phyloP scores from a whole-genome alignment of 1,140 invertebrate genomes.

The Dinoponera quadriceps region DNA sequence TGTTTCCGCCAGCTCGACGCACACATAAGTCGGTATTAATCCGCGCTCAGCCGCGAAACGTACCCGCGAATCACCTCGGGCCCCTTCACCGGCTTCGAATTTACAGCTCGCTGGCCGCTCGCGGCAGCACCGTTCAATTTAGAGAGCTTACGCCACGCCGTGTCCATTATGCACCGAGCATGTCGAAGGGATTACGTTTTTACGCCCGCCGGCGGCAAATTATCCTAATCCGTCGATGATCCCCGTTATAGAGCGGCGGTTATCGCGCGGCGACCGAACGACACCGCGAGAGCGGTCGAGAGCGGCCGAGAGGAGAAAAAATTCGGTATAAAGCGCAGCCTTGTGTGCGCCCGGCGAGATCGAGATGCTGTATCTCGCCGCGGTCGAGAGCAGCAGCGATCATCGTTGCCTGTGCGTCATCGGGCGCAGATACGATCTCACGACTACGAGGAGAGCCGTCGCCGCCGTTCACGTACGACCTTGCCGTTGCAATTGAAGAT shows the following conservation, averaged over 20 bases:
- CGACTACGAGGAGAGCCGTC: conserved; percentile 67
- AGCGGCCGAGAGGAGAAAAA: conserved; percentile 32
- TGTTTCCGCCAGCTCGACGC: not conserved
- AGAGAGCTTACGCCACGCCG: not conserved
- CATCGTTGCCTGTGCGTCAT: conserved; percentile 70
- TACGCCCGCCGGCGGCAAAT: conserved; percentile 1
- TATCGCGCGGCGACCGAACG: not conserved
- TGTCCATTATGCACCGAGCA: not conserved
- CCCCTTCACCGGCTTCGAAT: not conserved
- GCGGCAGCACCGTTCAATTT: not conserved
- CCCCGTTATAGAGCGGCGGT: not conserved
- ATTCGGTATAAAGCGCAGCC: conserved; percentile 52
- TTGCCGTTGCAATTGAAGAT: conserved; percentile 59
- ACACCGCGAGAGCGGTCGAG: not conserved
- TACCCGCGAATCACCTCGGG: not conserved
- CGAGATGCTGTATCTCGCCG: conserved; percentile 60
- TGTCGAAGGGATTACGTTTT: conserved; percentile 20
- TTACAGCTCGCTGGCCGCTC: not conserved
- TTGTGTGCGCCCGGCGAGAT: conserved; percentile 46
- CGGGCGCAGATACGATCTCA: conserved; percentile 68
- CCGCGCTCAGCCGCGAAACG: not conserved
- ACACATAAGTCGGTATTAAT: not conserved
- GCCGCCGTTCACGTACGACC: conserved; percentile 61
- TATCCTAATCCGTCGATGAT: conserved; percentile 32
- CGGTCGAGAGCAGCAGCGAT: conserved; percentile 45